These are phyloP conservation scores for Phocides pigmalion DNA, from an alignment of 1,140 invertebrate species.

Conservation along the genomic window DNA sequence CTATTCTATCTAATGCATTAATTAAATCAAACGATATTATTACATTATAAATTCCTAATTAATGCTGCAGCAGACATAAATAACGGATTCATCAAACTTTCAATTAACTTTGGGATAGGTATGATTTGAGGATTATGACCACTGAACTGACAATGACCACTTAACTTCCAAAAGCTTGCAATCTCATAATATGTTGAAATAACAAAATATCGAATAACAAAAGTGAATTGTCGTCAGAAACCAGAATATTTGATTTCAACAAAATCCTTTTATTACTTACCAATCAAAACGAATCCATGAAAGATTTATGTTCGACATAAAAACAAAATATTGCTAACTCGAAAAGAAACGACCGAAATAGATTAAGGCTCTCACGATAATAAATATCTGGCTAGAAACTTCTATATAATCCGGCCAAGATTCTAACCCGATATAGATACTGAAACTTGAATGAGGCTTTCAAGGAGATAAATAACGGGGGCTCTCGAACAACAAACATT, in stretches of 20 bases:
- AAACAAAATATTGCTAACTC: conserved; percentile 33
- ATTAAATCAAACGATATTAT: too few relatives aligned
- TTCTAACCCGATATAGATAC: conserved; percentile 32
- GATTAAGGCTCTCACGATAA: conserved; percentile 30
- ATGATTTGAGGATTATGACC: too few relatives aligned
- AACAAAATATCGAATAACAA: too few relatives aligned
- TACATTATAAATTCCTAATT: too few relatives aligned
- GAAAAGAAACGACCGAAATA: conserved; percentile 23
- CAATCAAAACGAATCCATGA: conserved; percentile 20
- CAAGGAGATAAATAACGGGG: conserved; percentile 30
- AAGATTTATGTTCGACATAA: conserved; percentile 23
- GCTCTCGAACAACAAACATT: conserved; percentile 33
- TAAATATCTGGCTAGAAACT: conserved; percentile 27
- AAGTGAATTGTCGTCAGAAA: too few relatives aligned
- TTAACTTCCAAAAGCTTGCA: too few relatives aligned
- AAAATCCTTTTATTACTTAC: conserved; percentile 6
- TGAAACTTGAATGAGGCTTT: conserved; percentile 32
- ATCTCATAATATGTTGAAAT: too few relatives aligned
- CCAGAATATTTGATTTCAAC: background rate
- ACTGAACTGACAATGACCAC: too few relatives aligned
- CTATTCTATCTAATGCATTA: too few relatives aligned
- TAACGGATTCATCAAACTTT: too few relatives aligned
- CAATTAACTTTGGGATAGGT: too few relatives aligned
- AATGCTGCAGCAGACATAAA: too few relatives aligned
- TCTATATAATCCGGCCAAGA: conserved; percentile 26